These are phyloP conservation scores for Champsocephalus esox DNA, from an alignment of 2,797 vertebrate genomes.

Conservation along the genomic window DNA sequence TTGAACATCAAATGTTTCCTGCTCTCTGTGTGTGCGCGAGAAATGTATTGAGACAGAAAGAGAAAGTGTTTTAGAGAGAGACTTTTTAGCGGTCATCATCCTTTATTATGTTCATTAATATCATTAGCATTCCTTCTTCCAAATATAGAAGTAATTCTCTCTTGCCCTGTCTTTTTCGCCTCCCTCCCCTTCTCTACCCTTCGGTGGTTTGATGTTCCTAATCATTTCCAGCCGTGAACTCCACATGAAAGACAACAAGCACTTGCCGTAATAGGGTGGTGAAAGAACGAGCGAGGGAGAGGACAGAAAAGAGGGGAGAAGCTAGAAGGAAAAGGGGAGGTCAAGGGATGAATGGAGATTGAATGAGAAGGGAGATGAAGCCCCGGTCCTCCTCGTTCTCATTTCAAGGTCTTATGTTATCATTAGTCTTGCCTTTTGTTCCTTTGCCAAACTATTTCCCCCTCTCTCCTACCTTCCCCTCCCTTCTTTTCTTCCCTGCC, in stretches of 20 bases:
- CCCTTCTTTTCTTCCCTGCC: slow-evolving; percentile 44
- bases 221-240: slow-evolving; percentile 82
- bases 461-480: slow-evolving; percentile 40
- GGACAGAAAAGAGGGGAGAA: slow-evolving; percentile 52
- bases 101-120: slow-evolving; percentile 68
- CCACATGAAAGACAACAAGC: slow-evolving; percentile 82
- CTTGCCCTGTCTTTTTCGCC: slow-evolving; percentile 54
- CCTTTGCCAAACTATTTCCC: slow-evolving; percentile 63
- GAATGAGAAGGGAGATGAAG: slow-evolving; percentile 63
- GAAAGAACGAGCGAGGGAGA: slow-evolving; percentile 69
- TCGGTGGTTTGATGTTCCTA: slow-evolving; percentile 79
- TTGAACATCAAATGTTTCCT: slow-evolving; percentile 20
- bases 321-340: slow-evolving; percentile 59
- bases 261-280: slow-evolving; percentile 79
- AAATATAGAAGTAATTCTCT: slow-evolving; percentile 79
- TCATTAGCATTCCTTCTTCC: slow-evolving; percentile 72
- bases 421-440: slow-evolving; percentile 77
- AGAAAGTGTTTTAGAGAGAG: slow-evolving; percentile 8
- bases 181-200: slow-evolving; percentile 62
- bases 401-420: slow-evolving; percentile 78
- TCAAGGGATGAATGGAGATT: slow-evolving; percentile 73
- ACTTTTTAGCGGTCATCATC: slow-evolving; percentile 37
- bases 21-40: background rate
- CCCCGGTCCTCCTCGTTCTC: slow-evolving; percentile 51
- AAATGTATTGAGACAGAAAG: slow-evolving; percentile 14